Base-by-base conservation (phyloP, 2,888 invertebrate species). In the Odontocerum albicorne region DNA sequence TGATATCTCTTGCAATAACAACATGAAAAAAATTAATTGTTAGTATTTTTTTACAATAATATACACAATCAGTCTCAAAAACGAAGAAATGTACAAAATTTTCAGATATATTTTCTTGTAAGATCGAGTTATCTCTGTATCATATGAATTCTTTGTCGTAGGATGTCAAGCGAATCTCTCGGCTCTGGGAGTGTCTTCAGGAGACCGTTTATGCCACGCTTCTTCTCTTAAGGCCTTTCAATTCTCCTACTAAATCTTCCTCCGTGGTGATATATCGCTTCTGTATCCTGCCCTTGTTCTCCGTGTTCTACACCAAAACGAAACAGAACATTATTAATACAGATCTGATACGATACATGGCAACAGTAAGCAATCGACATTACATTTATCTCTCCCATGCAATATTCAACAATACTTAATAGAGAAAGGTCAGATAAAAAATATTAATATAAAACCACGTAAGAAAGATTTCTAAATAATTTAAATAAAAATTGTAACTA, bases 181-280 rank as follows among this genome's bases (percentile, higher is more conserved):
- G 27, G 27, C 10, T 4, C 10, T 7, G 27, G 27, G 4, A 27
- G 6, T 27, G 27, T 27, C 10, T 27, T 27, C 4, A 7, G 27
- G 10, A 21, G 49, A 32, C 12, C 8, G 21, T 38, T 80, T 83
- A 83, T 67, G 83, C 81, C 44, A 76, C 70, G 62, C 77, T 77
- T 66, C 74, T 75, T 67, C 83, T 83, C 70, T 85, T 86, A 49
- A 86, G 73, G 49, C 83, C 82, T 62, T 82, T 78, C 47, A 86
- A 76, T 69, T 86, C 84, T 36, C 79, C 72, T 3, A 83, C 84
- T 49, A 86, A 72, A 63, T 80, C 82, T 50, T 82, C 81, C 67
- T 86, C 85, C 59, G 77, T 79, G 1, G 83, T 77, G 40, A 85
- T 78, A 66, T 83, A 85, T 53, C 85, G 77, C 66, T 86, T 86